phyloP scores from a whole-genome alignment of 2,888 invertebrate species.

The Leptothorax acervorum region DNA sequence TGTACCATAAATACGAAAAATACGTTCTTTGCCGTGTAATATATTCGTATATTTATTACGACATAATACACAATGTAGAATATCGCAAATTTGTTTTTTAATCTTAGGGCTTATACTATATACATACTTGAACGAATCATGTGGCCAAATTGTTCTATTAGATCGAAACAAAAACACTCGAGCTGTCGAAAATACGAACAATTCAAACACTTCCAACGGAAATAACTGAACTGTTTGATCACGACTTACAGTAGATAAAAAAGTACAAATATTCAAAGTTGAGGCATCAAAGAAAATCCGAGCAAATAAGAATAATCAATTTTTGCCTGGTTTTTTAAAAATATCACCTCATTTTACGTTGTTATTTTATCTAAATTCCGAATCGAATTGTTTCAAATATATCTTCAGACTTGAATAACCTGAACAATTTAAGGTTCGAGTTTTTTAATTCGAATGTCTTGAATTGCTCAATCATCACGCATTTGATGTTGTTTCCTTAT shows the following conservation, averaged over 20 bases:
- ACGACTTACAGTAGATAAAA: background rate
- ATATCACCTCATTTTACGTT: background rate
- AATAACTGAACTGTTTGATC: background rate
- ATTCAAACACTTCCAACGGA: background rate
- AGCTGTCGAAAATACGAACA: background rate
- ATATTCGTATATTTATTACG: background rate
- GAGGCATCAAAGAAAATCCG: background rate
- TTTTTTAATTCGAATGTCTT: background rate
- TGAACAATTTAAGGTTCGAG: background rate
- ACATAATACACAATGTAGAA: background rate
- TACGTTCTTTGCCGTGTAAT: background rate
- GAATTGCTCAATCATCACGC: background rate
- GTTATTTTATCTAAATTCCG: background rate
- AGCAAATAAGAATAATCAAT: background rate
- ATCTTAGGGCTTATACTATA: background rate
- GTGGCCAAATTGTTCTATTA: background rate
- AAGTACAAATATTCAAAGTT: background rate
- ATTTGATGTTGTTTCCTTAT: background rate
- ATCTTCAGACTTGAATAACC: background rate
- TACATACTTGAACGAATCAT: background rate
- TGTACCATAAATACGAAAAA: background rate
- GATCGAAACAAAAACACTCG: background rate
- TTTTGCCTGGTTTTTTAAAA: background rate
- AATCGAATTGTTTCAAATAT: background rate
- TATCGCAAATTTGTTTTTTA: constrained; percentile 14